Evolutionary conservation across 2,797 vertebrate species (phyloP).

Genomic region (Melanotaenia trifasciata): DNA sequence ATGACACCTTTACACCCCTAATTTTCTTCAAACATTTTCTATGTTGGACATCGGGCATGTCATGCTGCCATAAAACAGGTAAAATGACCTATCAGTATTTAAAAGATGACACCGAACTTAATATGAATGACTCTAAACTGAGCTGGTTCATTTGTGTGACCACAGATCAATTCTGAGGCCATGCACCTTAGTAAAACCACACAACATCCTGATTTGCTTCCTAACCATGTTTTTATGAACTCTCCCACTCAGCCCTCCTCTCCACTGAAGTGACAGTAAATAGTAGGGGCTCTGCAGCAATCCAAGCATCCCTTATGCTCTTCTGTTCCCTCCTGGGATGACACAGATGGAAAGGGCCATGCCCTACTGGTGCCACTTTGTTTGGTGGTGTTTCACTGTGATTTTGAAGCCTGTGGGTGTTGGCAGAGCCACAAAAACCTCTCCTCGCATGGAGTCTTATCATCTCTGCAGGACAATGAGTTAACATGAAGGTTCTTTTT

Average conservation of each 20-base stretch:
- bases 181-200: neutral
- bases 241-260: neutral
- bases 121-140: too few species aligned
- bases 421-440: constrained; percentile 59
- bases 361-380: constrained; percentile 55
- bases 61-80: too few species aligned
- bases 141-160: too few species aligned
- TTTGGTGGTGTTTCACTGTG: constrained; percentile 51
- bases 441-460: constrained; percentile 41
- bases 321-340: constrained; percentile 50
- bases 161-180: too few species aligned
- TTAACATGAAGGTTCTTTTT: constrained; percentile 16
- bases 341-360: constrained; percentile 54
- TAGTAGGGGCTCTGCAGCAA: constrained; percentile 39
- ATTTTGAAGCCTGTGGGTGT: constrained; percentile 56
- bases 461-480: constrained; percentile 57
- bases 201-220: constrained; percentile 43
- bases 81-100: too few species aligned
- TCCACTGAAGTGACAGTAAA: constrained; percentile 41
- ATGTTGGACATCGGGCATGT: too few species aligned
- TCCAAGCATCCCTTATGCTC: constrained; percentile 54
- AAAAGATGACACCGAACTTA: too few species aligned
- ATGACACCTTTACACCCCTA: too few species aligned
- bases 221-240: constrained; percentile 24
- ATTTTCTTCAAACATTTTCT: too few species aligned